Evolutionary conservation across 2,888 invertebrate species (phyloP).

Genomic region (Leptothorax acervorum): DNA sequence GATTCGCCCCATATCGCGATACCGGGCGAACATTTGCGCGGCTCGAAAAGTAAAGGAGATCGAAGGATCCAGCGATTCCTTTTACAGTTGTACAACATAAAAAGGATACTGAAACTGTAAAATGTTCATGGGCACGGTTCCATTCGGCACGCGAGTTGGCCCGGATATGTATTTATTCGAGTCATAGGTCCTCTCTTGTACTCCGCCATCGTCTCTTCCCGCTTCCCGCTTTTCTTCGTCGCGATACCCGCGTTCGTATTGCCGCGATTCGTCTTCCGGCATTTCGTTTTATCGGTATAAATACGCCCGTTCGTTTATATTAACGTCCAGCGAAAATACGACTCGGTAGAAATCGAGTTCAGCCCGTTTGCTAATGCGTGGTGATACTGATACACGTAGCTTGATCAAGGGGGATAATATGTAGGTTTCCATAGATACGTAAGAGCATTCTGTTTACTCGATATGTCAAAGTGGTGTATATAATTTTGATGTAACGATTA

Average conservation of each 20-base stretch:
- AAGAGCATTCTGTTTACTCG: too few species aligned
- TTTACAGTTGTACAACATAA: neutral
- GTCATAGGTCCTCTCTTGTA: neutral
- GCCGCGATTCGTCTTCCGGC: neutral
- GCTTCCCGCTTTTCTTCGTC: neutral
- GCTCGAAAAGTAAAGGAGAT: neutral
- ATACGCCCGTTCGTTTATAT: neutral
- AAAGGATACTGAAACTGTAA: conserved; percentile 91
- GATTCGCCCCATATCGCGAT: neutral
- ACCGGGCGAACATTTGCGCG: neutral
- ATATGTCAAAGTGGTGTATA: too few species aligned
- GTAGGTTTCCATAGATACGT: too few species aligned
- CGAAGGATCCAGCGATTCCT: neutral
- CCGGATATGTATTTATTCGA: conserved; percentile 65
- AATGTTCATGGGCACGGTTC: conserved; percentile 88
- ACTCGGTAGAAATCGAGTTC: neutral
- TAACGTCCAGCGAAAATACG: neutral
- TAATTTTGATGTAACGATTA: too few species aligned
- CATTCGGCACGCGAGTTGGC: conserved; percentile 86
- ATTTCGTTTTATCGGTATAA: neutral
- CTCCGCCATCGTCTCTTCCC: neutral
- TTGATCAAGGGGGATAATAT: too few species aligned
- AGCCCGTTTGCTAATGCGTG: too few species aligned
- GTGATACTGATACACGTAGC: too few species aligned
- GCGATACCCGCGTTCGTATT: neutral